Conservation (phyloP, 2,888 invertebrate species). For the Papilio gigon region DNA sequence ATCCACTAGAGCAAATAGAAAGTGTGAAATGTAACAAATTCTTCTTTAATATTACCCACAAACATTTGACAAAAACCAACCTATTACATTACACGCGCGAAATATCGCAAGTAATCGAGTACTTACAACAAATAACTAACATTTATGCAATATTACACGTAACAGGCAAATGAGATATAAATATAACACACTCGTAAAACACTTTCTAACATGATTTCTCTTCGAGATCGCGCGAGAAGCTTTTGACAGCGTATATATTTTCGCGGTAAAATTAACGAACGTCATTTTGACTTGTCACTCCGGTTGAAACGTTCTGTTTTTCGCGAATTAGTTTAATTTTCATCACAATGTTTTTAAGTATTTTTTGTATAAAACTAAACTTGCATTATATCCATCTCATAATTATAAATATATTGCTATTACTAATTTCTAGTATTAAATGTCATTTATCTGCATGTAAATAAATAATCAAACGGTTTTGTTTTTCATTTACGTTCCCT, state of each 20-base stretch:
- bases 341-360: neutral
- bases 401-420: neutral
- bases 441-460: conserved; percentile 26
- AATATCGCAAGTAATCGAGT: conserved; percentile 32
- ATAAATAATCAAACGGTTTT: conserved; percentile 42
- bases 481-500: conserved; percentile 43
- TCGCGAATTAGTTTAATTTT: neutral
- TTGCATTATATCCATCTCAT: neutral
- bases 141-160: conserved; percentile 29
- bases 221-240: conserved; percentile 19
- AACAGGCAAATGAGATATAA: conserved; percentile 33
- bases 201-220: conserved; percentile 36
- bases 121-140: conserved; percentile 26
- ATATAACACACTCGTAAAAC: conserved; percentile 24
- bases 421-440: conserved; percentile 5
- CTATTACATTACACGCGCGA: conserved; percentile 1
- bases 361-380: neutral
- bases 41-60: neutral
- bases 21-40: neutral
- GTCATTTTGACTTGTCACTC: conserved; percentile 31
- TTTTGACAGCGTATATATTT: conserved; percentile 39
- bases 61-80: neutral
- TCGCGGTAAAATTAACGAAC: conserved; percentile 26
- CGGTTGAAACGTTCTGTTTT: conserved; percentile 8
- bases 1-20: neutral